Percentiles rank a stretch among this genome's conserved stretches.
Evolutionary conservation across 2,113 vertebrate species (phyloP).

Genomic region (Thunnus maccoyii): DNA sequence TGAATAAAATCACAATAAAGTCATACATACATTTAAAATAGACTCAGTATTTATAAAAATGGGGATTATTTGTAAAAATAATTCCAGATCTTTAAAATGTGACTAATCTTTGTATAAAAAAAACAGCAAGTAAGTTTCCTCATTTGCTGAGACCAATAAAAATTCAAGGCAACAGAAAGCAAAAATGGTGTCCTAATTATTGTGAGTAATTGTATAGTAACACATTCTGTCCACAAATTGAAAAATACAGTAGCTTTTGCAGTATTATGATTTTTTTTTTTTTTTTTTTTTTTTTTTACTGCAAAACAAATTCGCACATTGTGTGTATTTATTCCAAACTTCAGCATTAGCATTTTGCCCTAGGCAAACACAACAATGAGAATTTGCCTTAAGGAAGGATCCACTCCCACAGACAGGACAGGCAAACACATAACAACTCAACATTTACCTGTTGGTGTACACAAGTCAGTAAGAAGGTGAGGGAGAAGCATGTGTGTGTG

Average conservation of each 20-base stretch:
- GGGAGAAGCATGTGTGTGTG: not conserved
- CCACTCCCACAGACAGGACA: not conserved
- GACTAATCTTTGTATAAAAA: not conserved
- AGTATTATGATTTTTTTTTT: not conserved
- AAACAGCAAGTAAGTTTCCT: not conserved
- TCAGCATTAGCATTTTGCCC: conserved; percentile 28
- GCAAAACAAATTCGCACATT: conserved; percentile 13
- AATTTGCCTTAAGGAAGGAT: conserved; percentile 24
- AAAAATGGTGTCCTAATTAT: not conserved
- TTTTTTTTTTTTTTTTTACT: not conserved
- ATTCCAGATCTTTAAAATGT: not conserved
- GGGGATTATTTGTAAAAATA: too few relatives aligned
- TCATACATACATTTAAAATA: too few relatives aligned
- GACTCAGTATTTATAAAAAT: too few relatives aligned
- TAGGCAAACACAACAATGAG: conserved; percentile 20
- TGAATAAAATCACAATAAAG: too few relatives aligned
- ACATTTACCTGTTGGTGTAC: not conserved
- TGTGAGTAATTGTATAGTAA: not conserved
- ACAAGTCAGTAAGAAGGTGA: not conserved
- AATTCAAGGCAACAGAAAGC: conserved; percentile 7
- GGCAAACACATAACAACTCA: not conserved
- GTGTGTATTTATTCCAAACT: conserved; percentile 18
- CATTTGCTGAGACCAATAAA: conserved; percentile 3
- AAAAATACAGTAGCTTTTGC: not conserved
- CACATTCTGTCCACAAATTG: not conserved